Percentiles rank a stretch among this genome's conserved stretches.
These are phyloP conservation scores for Nibea albiflora DNA, from an alignment of 2,113 vertebrate genomes.

Conservation along the genomic window DNA sequence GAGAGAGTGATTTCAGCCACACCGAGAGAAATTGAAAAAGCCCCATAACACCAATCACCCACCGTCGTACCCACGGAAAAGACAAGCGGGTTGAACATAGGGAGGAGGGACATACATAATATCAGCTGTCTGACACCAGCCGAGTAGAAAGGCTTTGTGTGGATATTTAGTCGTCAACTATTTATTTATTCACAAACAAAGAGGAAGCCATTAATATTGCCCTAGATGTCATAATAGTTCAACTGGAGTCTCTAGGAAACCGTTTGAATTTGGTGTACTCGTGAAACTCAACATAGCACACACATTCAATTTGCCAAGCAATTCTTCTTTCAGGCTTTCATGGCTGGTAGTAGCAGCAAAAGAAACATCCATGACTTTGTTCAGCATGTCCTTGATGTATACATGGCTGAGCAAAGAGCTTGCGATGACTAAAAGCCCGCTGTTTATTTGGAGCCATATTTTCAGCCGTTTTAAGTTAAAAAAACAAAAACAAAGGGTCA, in stretches of 20 bases:
- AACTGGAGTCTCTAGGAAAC: conserved; percentile 11
- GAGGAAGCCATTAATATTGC: background rate
- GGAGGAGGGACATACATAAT: background rate
- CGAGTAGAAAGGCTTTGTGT: conserved; percentile 39
- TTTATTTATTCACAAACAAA: background rate
- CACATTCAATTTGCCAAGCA: conserved; percentile 20
- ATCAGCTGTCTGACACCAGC: conserved; percentile 48
- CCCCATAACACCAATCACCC: background rate
- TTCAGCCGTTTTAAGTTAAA: background rate
- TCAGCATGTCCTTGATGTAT: background rate
- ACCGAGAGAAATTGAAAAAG: conserved; percentile 32
- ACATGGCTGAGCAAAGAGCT: background rate
- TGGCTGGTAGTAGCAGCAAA: background rate
- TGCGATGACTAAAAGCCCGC: too few species aligned
- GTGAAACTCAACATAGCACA: conserved; percentile 11
- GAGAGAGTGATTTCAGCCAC: conserved; percentile 51
- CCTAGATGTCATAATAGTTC: background rate
- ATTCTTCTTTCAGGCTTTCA: background rate
- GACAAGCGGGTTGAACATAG: conserved; percentile 7
- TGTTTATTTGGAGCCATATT: background rate
- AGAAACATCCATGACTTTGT: background rate
- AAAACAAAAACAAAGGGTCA: background rate
- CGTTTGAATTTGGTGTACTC: background rate
- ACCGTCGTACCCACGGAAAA: conserved; percentile 17
- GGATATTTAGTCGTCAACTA: background rate